Base-by-base conservation (phyloP, 1,140 invertebrate genomes). In the Drosophila teissieri region DNA sequence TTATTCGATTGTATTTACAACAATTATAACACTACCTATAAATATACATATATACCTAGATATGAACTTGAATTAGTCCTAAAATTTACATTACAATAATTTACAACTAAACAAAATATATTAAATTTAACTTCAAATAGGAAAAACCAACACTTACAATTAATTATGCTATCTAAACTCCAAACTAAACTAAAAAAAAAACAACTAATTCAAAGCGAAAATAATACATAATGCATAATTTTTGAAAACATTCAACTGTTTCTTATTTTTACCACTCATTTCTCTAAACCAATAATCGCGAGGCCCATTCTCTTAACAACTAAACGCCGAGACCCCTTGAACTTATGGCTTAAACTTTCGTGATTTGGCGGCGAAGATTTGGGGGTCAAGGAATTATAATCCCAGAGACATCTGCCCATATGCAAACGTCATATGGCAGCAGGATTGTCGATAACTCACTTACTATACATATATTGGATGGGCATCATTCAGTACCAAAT, bases 31-130 rank as follows among this genome's bases (percentile, higher is more conserved):
- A 69, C 64, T 74, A 74, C 73, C 62, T 74, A 64, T 74, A 75
- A 49, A 37, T 64, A 74, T 60, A 61, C 27, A 58, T 46, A 73
- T 67, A 36, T 22, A 73, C 22, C 57, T 73, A 73, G 77, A 86
- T 53, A 76, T 58, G 62, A 76, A 76, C 55, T 78, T 88, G 63
- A 68, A 88, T 82, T 83, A 83, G 80, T 75, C 72, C 69, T 86
- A 54, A 82, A 74, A 69, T 83, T 57, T 73, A 83, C 78, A 52
- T 65, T 79, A 86, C 55, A 77, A 86, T 86, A 77, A 86, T 86
- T 88, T 86, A 86, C 70, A 88, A 83, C 79, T 88, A 88, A 86
- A 83, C 67, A 36, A 86, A 86, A 83, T 88, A 76, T 86, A 86
- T 89, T 83, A 83, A 86, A 88, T 53, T 81, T 73, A 88, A 83